Conservation (phyloP, 1,140 invertebrate species). For the Adelges cooleyi region DNA sequence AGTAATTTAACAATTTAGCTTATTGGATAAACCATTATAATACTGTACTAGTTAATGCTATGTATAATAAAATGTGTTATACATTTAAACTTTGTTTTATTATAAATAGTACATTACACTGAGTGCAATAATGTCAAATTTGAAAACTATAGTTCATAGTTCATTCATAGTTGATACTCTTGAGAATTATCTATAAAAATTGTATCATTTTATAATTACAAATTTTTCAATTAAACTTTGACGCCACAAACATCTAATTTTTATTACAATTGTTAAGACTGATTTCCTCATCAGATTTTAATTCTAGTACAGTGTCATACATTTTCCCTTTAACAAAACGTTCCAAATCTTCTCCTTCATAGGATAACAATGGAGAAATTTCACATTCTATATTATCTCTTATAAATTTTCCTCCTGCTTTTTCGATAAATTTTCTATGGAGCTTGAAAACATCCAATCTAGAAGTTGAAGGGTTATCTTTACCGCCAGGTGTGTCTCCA, state of each 20-base stretch:
- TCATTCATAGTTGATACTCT: no score
- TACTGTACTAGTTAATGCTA: no score
- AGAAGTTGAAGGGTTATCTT: conserved; percentile 84
- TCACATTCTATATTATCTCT: conserved; percentile 60
- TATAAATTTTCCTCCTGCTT: conserved; percentile 61
- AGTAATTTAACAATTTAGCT: no score
- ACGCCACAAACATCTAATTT: neutral
- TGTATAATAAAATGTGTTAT: no score
- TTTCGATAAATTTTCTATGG: conserved; percentile 70
- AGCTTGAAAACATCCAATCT: conserved; percentile 63
- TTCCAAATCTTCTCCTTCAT: conserved; percentile 73
- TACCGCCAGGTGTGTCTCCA: conserved; percentile 59
- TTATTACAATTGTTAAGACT: conserved; percentile 11
- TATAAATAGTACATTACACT: no score
- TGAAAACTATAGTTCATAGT: no score
- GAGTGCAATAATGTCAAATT: no score
- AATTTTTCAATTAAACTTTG: no score
- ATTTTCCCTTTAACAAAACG: conserved; percentile 52
- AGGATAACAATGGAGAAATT: conserved; percentile 83
- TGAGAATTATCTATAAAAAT: no score
- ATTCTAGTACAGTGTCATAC: conserved; percentile 54
- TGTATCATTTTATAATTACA: no score
- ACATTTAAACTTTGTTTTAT: no score
- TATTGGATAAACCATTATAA: no score
- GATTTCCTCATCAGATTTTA: conserved; percentile 35